Conservation (phyloP, 1,140 invertebrate species). For the Drosophila rufa region DNA sequence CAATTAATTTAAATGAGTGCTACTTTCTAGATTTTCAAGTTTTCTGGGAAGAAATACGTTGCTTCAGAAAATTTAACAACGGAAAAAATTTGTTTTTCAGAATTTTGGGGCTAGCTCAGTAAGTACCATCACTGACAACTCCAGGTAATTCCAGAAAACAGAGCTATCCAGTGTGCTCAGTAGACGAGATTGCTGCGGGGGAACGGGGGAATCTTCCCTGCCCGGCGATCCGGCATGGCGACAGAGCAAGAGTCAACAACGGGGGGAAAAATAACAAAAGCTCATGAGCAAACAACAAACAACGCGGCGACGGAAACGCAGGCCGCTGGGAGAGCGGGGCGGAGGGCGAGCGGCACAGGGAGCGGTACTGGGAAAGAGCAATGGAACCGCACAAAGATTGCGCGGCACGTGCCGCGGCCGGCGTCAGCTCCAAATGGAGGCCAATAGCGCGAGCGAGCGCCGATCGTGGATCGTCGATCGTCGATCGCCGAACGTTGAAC, state of each 20-base stretch:
- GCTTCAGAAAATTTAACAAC: neutral
- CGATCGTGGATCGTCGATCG: neutral
- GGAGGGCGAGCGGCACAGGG: neutral
- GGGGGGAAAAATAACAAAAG: constrained; percentile 63
- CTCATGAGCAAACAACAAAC: constrained; percentile 64
- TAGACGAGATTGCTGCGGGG: neutral
- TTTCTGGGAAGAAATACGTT: neutral
- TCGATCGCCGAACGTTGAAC: constrained; percentile 19
- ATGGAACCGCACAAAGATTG: constrained; percentile 66
- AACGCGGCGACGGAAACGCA: constrained; percentile 42
- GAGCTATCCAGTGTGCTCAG: constrained; percentile 7
- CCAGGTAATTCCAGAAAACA: neutral
- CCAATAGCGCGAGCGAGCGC: constrained; percentile 51
- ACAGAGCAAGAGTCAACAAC: constrained; percentile 64
- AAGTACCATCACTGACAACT: neutral
- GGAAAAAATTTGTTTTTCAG: neutral
- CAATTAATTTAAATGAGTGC: too few species aligned
- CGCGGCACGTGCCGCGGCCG: constrained; percentile 70
- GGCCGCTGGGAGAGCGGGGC: neutral
- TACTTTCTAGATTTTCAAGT: neutral
- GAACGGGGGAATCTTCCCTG: neutral
- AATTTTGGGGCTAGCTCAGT: neutral
- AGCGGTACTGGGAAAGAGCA: constrained; percentile 25
- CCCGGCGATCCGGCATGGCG: constrained; percentile 29
- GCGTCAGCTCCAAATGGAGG: constrained; percentile 66